Base-by-base conservation (phyloP, 1,140 invertebrate species). In the Calliopsis andreniformis region DNA sequence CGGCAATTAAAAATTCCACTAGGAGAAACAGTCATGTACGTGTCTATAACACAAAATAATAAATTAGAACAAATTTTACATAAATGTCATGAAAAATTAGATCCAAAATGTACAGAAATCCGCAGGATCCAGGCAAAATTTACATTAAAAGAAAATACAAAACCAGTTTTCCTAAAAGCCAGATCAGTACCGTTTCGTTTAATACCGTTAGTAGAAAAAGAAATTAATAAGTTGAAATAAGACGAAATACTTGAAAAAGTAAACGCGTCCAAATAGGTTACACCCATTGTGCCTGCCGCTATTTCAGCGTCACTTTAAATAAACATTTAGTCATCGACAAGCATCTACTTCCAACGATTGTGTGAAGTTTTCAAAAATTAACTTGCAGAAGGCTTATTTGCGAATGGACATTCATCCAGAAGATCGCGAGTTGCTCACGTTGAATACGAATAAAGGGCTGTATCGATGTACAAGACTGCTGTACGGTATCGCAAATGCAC, bases 201-300 rank as follows among this genome's bases (percentile, higher is more conserved):
- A 8, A 28, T 20, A 10, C 5, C 20, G 7, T n/a, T 32, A 43
- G 35, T 62, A n/a, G 87, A 91, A 47, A 72, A 81, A 25, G 91
- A 93, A 84, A 79, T 92, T 51, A 82, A 92, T 18, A 73, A 86
- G 55, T 71, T 93, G 42, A 83, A 86, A 30, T 30, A 53, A 8
- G 79, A 63, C 53, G 64, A 43, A 2, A 73, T 85, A 35, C 43
- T 87, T n/a, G 42, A 64, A 47, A 75, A 76, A 56, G 61, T 83
- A 5, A 25, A 67, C 4, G 39, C 77, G 39, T 62, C 51, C 4
- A 47, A 47, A 88, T 93, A 89, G 90, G 91, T 87, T 7, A 88
- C 91, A 20, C 91, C 91, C 0, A 84, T 94, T 6, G 92, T 93
- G 0, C 83, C 92, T 93, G 92, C 83, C 89, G 89, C 0, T 92